These are phyloP conservation scores for Origma solitaria DNA, from an alignment of 2,113 vertebrate species.

Conservation along the genomic window DNA sequence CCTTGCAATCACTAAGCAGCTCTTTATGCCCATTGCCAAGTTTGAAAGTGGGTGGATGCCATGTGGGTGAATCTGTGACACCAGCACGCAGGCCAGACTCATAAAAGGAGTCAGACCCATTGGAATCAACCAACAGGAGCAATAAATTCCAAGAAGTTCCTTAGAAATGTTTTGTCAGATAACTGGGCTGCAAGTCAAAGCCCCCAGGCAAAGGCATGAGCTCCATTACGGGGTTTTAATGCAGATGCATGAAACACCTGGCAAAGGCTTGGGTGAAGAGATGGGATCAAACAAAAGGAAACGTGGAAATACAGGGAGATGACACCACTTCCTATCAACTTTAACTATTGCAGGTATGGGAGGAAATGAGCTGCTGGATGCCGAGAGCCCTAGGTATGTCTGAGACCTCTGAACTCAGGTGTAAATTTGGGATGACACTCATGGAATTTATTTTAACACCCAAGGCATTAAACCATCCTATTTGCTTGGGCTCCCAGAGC, in stretches of 20 bases:
- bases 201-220: not conserved
- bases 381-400: not conserved
- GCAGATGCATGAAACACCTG: not conserved
- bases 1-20: not conserved
- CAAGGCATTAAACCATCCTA: not conserved
- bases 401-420: not conserved
- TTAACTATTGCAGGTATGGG: not conserved
- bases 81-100: not conserved
- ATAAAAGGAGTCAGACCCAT: not conserved
- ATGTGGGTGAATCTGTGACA: not conserved
- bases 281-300: not conserved
- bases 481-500: not conserved
- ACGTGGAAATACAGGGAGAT: not conserved
- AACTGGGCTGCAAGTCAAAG: not conserved
- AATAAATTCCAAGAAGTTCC: not conserved
- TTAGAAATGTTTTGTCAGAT: not conserved
- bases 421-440: not conserved
- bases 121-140: not conserved
- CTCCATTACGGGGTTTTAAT: rapidly evolving
- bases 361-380: not conserved
- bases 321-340: not conserved
- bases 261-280: not conserved
- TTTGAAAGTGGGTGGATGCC: not conserved
- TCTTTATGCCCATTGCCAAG: not conserved
- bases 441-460: not conserved